Evolutionary conservation across 2,113 vertebrate species (phyloP), one percentile per base, ranked within the genome.

Genomic region (Microtus pennsylvanicus): DNA sequence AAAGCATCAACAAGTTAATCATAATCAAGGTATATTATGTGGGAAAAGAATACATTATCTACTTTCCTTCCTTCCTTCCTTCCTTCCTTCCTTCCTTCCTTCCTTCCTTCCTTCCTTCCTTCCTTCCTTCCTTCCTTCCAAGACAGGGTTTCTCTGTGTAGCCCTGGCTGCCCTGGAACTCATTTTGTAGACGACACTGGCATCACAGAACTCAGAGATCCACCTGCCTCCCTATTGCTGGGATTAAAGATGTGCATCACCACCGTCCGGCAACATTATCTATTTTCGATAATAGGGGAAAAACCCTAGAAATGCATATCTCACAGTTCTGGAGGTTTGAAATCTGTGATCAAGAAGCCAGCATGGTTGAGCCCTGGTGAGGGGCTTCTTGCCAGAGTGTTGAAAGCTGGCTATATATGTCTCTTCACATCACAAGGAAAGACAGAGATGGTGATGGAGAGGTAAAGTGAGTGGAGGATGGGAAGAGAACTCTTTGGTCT

Each of bases 91-190:
- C 5, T 58, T 58, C 5, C 1, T 19, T 5, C 55, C 0, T 55
- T 19, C 55, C 1, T 55, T 17, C n/a, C n/a, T n/a, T n/a, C n/a
- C 4, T 5, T 17, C 0, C 4, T 17, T 17, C 1, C 4, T 55
- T 55, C 4, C 16, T 55, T 55, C 1, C 16, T 55, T 55, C 0
- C 4, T 55, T 19, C 1, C 4, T 55, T 55, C 19, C 55, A 19
- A 58, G 55, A 58, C 55, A 58, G 17, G 55, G 17, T 58, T 58
- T 58, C 42, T 42, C 42, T 42, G 42, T 42, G 42, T 42, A 42
- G 42, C 42, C 42, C 42, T 42, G 42, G 42, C 42, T 42, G 42
- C 3, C 42, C 42, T 42, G 42, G 42, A 42, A 42, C 42, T 42
- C 42, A 45, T 45, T 45, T 45, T 45, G 42, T 45, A 45, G 42